Evolutionary conservation across 2,797 vertebrate species (phyloP), one percentile per base, ranked within the genome.

Genomic region (Pangasius larnaudii): DNA sequence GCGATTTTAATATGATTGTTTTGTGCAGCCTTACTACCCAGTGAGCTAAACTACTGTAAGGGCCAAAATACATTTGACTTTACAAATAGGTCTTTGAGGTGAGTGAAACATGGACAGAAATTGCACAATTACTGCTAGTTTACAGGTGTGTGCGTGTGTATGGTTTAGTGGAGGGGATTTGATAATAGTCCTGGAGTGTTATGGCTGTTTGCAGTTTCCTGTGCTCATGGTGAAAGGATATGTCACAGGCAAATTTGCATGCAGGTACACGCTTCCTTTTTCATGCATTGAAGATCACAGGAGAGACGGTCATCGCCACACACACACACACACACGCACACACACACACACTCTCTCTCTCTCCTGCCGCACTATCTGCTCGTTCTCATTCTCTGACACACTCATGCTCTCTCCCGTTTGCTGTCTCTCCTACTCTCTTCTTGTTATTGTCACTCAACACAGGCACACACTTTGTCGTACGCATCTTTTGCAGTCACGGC

Each of bases 241-340:
- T 82, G 56, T 39, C 53, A 19, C n/a, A 49, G 59, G 16, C 49
- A 58, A 51, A 86, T 74, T 79, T 59, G 72, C 85, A 84, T 89
- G 80, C 85, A 84, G 85, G 51, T 69, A 61, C 80, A 89, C 18
- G 13, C 61, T 87, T 69, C 61, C 49, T 59, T 77, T 67, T 86
- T 89, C 46, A 86, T 42, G 59, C 88, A 77, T 71, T 59, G 24
- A n/a, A 86, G 84, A 89, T 86, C 88, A 86, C 69, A 86, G 27
- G 30, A 19, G 85, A 84, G 80, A 89, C 39, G 22, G 71, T 80
- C 74, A 27, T 51, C 42, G 0, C 22, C 58, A 51, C 49, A 36
- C 49, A 85, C 33, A 63, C 46, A 33, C 42, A 84, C n/a, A 58
- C 65, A 53, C 27, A 53, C 77, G 19, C 49, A 36, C 49, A 85